phyloP scores from a whole-genome alignment of 2,888 invertebrate genomes.

The Cheilosia grossa region DNA sequence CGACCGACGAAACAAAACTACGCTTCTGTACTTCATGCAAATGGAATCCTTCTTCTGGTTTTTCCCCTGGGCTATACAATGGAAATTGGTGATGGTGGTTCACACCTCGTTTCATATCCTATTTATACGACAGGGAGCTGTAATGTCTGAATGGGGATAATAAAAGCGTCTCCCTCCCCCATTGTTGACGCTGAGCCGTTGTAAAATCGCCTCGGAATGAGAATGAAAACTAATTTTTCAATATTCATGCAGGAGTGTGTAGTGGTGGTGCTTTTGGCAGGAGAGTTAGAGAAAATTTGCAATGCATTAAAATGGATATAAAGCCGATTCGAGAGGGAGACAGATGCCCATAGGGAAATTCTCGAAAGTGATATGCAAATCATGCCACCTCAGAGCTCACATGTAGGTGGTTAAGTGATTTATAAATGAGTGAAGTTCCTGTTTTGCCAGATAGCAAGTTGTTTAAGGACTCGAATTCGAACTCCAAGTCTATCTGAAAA shows the following conservation, averaged over 20 bases:
- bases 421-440: constrained; percentile 42
- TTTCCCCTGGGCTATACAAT: constrained; percentile 50
- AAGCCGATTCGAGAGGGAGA: neutral
- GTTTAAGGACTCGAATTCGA: neutral
- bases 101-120: constrained; percentile 62
- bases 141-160: constrained; percentile 57
- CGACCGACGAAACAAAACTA: constrained; percentile 52
- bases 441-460: neutral
- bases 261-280: neutral
- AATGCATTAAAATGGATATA: constrained; percentile 49
- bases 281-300: constrained; percentile 37
- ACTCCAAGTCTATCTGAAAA: neutral
- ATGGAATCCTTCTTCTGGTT: constrained; percentile 45
- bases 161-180: constrained; percentile 30
- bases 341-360: constrained; percentile 47
- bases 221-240: constrained; percentile 70
- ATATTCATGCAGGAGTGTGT: constrained; percentile 32
- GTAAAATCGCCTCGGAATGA: constrained; percentile 43
- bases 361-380: constrained; percentile 62
- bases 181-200: constrained; percentile 30
- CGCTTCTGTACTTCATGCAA: constrained; percentile 43
- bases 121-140: constrained; percentile 54
- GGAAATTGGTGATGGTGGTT: constrained; percentile 40
- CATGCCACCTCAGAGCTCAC: constrained; percentile 8
- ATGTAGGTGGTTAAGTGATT: constrained; percentile 42